Evolutionary conservation across 2,113 vertebrate genomes (phyloP).

Genomic region (Macrotis lagotis): DNA sequence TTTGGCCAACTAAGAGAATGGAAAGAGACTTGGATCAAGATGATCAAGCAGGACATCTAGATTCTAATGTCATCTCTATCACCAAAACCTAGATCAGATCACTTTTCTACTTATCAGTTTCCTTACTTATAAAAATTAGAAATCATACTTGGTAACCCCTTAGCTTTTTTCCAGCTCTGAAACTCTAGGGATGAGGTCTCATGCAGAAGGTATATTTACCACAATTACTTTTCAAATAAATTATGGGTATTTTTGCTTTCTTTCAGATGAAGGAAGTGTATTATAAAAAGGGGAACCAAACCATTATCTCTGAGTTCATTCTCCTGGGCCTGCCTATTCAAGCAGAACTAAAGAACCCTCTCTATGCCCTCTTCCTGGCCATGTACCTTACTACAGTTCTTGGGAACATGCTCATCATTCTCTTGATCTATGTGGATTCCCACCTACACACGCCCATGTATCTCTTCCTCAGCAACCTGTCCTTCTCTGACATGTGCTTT

Average conservation of each 20-base stretch:
- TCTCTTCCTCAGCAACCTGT: conserved; percentile 67
- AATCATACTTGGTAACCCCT: not conserved
- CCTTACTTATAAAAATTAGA: not conserved
- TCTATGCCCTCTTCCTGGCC: conserved; percentile 54
- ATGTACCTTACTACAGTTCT: conserved; percentile 54
- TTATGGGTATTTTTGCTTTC: not conserved
- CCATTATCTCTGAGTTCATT: conserved; percentile 51
- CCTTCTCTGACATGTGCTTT: conserved; percentile 66
- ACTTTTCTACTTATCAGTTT: not conserved
- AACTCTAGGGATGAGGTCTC: not conserved
- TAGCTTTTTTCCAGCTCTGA: not conserved
- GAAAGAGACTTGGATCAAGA: not conserved
- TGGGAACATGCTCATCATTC: conserved; percentile 62
- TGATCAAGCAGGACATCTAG: not conserved
- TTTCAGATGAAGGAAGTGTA: not conserved
- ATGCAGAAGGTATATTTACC: not conserved
- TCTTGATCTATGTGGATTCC: conserved; percentile 50
- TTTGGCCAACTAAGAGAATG: not conserved
- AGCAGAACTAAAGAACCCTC: conserved; percentile 12
- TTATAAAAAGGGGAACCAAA: conserved; percentile 52
- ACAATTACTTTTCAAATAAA: not conserved
- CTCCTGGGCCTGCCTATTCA: conserved; percentile 60
- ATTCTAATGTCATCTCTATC: not conserved
- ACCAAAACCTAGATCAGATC: not conserved
- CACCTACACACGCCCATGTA: conserved; percentile 70